Percentiles rank a stretch among this genome's conserved stretches.
phyloP scores from a whole-genome alignment of 2,797 vertebrate genomes.

The Amphiprion clarkii region DNA sequence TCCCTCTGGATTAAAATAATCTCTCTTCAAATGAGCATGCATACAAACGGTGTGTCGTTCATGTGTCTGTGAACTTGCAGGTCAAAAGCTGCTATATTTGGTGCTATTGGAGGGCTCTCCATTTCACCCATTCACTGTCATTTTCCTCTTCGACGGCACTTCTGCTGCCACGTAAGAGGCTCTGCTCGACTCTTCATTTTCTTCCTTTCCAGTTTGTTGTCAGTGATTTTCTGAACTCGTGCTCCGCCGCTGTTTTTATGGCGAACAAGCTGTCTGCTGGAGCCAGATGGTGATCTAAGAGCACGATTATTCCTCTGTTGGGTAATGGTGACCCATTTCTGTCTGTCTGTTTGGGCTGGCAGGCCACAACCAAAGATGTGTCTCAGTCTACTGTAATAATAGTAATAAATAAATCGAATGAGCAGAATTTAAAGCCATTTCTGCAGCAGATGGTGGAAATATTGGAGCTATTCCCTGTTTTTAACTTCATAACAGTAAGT shows the following conservation, averaged over 20 bases:
- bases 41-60: not conserved
- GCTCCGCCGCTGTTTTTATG: constrained; percentile 27
- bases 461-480: not conserved
- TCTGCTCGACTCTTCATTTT: constrained; percentile 23
- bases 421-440: not conserved
- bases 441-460: not conserved
- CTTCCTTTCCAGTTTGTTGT: constrained; percentile 27
- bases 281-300: constrained; percentile 53
- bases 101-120: not conserved
- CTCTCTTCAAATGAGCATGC: not conserved
- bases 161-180: not conserved
- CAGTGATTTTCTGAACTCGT: constrained; percentile 34
- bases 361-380: not conserved
- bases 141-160: not conserved
- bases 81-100: constrained; percentile 4
- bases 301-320: constrained; percentile 33
- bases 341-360: constrained; percentile 34
- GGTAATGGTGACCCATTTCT: constrained; percentile 58
- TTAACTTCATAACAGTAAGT: not conserved
- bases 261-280: constrained; percentile 32
- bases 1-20: not conserved
- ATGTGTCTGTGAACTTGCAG: constrained; percentile 5
- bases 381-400: not conserved
- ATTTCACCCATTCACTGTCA: not conserved
- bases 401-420: constrained; percentile 4